Evolutionary conservation across 2,797 vertebrate species (phyloP).

Genomic region (Tiaroga cobitis): DNA sequence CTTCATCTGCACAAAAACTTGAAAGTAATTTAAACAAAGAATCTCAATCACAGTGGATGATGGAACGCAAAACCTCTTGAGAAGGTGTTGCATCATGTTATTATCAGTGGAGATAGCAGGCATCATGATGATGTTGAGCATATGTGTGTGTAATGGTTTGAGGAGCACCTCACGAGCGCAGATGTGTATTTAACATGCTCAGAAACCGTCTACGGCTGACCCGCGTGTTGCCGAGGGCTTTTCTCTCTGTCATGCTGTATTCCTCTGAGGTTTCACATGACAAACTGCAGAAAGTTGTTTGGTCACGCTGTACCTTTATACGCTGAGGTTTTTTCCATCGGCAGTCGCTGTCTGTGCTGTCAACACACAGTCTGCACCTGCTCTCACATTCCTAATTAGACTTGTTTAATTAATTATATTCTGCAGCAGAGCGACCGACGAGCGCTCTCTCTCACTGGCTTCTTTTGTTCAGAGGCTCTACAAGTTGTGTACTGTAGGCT

Average conservation of each 20-base stretch:
- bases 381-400: constrained; percentile 90
- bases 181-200: neutral
- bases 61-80: constrained; percentile 3
- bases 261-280: constrained; percentile 86
- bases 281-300: constrained; percentile 87
- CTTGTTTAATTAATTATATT: constrained; percentile 89
- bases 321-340: neutral
- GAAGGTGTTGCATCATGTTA: constrained; percentile 29
- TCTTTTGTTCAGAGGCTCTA: constrained; percentile 62
- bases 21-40: neutral
- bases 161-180: constrained; percentile 7
- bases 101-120: neutral
- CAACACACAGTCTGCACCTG: constrained; percentile 86
- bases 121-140: constrained; percentile 1
- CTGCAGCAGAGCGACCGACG: constrained; percentile 68
- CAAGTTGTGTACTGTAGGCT: neutral
- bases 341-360: constrained; percentile 63
- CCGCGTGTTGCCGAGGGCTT: constrained; percentile 78
- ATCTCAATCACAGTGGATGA: neutral
- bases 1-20: neutral
- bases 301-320: constrained; percentile 49
- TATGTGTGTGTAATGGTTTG: constrained; percentile 20
- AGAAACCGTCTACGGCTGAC: constrained; percentile 65
- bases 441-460: constrained; percentile 71
- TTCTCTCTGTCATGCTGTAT: constrained; percentile 78